phyloP scores from a whole-genome alignment of 92 coral and sea anemone genomes.

The Epizoanthus stellaris region DNA sequence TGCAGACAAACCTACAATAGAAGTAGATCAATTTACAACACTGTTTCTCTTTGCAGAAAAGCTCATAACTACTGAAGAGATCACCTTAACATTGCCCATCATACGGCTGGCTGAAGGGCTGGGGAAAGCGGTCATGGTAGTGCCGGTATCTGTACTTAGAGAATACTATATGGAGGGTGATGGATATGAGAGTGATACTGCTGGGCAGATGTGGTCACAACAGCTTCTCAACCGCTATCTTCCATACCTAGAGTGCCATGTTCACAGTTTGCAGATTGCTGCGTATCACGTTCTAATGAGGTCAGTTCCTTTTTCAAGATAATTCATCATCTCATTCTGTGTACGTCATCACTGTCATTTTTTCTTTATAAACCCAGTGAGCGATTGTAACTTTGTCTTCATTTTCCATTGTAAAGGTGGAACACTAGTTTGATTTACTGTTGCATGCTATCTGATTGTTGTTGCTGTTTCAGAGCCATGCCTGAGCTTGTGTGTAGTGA shows the following conservation, averaged over 20 bases:
- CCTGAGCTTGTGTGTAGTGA: conserved; percentile 43
- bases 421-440: no score
- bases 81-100: conserved; percentile 39
- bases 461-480: conserved; percentile 49
- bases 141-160: conserved; percentile 58
- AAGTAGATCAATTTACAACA: no score
- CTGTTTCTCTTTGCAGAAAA: conserved; percentile 4
- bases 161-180: conserved; percentile 47
- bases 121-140: conserved; percentile 68
- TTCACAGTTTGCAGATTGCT: conserved; percentile 76
- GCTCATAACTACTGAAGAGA: neutral
- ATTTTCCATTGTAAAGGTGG: no score
- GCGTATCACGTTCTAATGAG: conserved; percentile 71
- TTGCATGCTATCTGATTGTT: neutral
- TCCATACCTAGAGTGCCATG: conserved; percentile 68
- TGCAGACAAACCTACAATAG: no score
- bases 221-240: conserved; percentile 62
- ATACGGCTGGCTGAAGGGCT: conserved; percentile 66
- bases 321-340: no score
- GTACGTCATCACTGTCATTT: no score
- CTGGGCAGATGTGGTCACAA: conserved; percentile 73
- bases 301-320: conserved; percentile 40
- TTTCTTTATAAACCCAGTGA: no score
- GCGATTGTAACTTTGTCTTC: no score
- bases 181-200: conserved; percentile 39